These are phyloP conservation scores for Odontophorus gujanensis DNA, from an alignment of 2,113 vertebrate species.

Conservation along the genomic window DNA sequence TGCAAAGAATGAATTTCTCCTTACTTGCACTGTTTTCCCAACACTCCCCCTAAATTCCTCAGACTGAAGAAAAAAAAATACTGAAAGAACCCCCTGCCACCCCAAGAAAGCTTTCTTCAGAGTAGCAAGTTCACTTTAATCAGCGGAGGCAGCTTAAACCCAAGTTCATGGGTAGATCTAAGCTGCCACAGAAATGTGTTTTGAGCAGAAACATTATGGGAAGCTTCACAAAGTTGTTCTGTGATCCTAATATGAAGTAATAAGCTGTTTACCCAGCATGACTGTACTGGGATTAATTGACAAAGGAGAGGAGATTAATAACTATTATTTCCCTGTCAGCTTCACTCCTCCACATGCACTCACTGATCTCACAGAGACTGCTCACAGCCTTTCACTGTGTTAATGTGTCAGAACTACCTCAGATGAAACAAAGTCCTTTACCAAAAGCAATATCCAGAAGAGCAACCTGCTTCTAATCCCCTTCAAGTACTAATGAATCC, in stretches of 20 bases:
- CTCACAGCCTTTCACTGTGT: constrained; percentile 10
- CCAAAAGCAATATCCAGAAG: constrained; percentile 51
- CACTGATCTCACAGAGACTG: constrained; percentile 52
- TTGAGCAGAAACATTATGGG: constrained; percentile 65
- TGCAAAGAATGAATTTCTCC: constrained; percentile 26
- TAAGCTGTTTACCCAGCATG: constrained; percentile 77
- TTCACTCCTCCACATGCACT: constrained; percentile 62
- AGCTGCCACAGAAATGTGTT: constrained; percentile 63
- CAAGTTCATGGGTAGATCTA: constrained; percentile 51
- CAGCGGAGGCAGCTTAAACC: constrained; percentile 38
- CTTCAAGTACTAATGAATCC: constrained; percentile 50
- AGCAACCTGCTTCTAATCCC: constrained; percentile 57
- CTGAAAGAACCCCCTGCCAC: neutral
- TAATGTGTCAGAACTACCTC: constrained; percentile 27
- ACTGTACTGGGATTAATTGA: constrained; percentile 74
- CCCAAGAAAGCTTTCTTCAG: constrained; percentile 42
- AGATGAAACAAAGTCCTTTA: constrained; percentile 41
- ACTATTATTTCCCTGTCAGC: constrained; percentile 74
- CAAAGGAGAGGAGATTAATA: constrained; percentile 76
- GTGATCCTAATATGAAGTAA: constrained; percentile 80
- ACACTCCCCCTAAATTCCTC: constrained; percentile 62
- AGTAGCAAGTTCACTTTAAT: constrained; percentile 72
- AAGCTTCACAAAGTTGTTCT: constrained; percentile 74
- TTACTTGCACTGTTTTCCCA: constrained; percentile 45
- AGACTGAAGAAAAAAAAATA: neutral